Percentiles rank a stretch among this genome's conserved stretches.
Evolutionary conservation across 2,797 vertebrate species (phyloP).

Genomic region (Lagodon rhomboides): DNA sequence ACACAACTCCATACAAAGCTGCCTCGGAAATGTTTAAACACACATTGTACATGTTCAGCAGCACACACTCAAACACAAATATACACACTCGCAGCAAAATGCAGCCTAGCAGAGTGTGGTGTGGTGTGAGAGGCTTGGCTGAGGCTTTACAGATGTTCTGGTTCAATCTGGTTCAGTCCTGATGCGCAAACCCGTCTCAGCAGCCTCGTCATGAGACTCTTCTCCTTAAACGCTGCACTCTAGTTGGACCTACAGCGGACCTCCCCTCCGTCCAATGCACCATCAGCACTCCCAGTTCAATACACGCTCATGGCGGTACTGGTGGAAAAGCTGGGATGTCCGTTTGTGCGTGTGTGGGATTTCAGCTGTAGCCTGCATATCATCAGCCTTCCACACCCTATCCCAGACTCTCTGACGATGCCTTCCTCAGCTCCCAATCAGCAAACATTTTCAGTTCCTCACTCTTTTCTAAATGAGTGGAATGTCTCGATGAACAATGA

Average conservation of each 20-base stretch:
- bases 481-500: constrained; percentile 46
- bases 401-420: constrained; percentile 34
- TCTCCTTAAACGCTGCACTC: constrained; percentile 18
- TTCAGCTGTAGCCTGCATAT: constrained; percentile 26
- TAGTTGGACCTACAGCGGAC: constrained; percentile 39
- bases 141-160: constrained; percentile 52
- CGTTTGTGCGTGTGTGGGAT: background rate
- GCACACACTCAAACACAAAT: constrained; percentile 25
- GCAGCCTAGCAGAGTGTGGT: constrained; percentile 44
- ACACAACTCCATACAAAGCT: constrained; percentile 4
- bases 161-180: constrained; percentile 57
- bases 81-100: constrained; percentile 28
- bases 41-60: constrained; percentile 16
- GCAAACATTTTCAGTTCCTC: constrained; percentile 28
- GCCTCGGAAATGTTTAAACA: constrained; percentile 24
- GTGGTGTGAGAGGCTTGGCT: constrained; percentile 58
- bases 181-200: constrained; percentile 33
- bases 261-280: constrained; percentile 26
- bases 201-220: constrained; percentile 58
- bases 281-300: constrained; percentile 28
- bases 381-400: constrained; percentile 49
- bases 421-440: constrained; percentile 35
- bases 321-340: constrained; percentile 21
- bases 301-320: constrained; percentile 10
- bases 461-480: constrained; percentile 27